Evolutionary conservation across 2,888 invertebrate genomes (phyloP).

Genomic region (Dorcus hopei): DNA sequence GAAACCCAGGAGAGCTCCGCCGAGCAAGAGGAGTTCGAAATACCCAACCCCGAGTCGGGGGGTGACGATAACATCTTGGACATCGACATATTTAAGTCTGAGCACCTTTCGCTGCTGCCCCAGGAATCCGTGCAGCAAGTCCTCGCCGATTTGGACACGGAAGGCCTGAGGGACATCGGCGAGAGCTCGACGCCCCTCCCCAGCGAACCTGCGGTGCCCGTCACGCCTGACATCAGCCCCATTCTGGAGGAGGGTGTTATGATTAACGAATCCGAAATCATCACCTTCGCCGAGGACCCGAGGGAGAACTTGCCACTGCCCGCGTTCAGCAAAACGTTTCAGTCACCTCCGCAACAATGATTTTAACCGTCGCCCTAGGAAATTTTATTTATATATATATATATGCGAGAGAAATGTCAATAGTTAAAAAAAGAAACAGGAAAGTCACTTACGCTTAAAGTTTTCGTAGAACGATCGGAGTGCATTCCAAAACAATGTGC

Average conservation of each 20-base stretch:
- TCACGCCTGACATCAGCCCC: slow-evolving; percentile 10
- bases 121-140: slow-evolving; percentile 35
- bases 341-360: slow-evolving; percentile 40
- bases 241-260: slow-evolving; percentile 29
- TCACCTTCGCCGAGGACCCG: slow-evolving; percentile 30
- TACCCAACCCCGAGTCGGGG: slow-evolving; percentile 24
- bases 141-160: slow-evolving; percentile 37
- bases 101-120: slow-evolving; percentile 29
- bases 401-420: background rate
- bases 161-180: slow-evolving; percentile 35
- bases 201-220: background rate
- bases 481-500: no score
- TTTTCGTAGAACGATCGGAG: no score
- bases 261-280: slow-evolving; percentile 36
- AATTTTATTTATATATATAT: background rate
- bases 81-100: slow-evolving; percentile 18
- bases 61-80: slow-evolving; percentile 10
- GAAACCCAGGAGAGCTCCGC: slow-evolving; percentile 38
- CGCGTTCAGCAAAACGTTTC: slow-evolving; percentile 52
- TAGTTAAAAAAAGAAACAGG: background rate
- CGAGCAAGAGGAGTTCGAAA: slow-evolving; percentile 21
- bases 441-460: background rate
- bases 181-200: slow-evolving; percentile 21
- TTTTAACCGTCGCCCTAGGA: background rate
- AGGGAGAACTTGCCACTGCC: slow-evolving; percentile 48